Percentiles rank a stretch among this genome's conserved stretches.
phyloP scores from a whole-genome alignment of 2,113 vertebrate species.

The Microcebus griseorufus region DNA sequence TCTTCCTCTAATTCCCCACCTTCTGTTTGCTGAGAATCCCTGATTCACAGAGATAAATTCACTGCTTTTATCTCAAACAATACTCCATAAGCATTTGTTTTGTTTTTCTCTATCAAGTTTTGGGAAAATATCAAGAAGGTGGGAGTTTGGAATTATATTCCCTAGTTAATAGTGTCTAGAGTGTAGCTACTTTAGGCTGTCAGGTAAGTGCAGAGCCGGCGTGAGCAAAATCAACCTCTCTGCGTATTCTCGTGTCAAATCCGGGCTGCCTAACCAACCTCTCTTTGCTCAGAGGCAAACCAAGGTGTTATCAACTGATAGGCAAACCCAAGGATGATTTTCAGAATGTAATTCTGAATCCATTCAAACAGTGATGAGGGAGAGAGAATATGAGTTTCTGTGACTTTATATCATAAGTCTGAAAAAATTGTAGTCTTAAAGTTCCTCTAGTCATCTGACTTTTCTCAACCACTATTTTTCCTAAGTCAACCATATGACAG shows the following conservation, averaged over 20 bases:
- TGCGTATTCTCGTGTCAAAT: neutral
- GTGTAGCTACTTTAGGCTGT: neutral
- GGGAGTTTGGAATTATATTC: neutral
- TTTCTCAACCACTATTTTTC: slow-evolving; percentile 8
- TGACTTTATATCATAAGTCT: neutral
- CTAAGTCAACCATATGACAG: neutral
- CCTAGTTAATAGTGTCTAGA: neutral
- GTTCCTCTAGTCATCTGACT: neutral
- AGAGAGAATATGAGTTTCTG: neutral
- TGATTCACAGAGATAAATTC: slow-evolving; percentile 10
- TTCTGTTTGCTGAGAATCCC: neutral
- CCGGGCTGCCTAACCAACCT: neutral
- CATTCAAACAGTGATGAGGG: neutral
- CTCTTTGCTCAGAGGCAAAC: neutral
- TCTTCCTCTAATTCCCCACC: neutral
- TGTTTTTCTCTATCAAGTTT: slow-evolving; percentile 29
- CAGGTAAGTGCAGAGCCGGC: neutral
- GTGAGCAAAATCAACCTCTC: neutral
- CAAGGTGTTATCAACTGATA: neutral
- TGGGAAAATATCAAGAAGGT: slow-evolving; percentile 22
- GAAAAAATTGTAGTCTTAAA: neutral
- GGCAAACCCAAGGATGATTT: neutral
- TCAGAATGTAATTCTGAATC: neutral
- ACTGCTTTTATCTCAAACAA: neutral
- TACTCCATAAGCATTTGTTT: neutral